Base-by-base conservation (phyloP, 2,113 vertebrate species). In the Macrotis lagotis region DNA sequence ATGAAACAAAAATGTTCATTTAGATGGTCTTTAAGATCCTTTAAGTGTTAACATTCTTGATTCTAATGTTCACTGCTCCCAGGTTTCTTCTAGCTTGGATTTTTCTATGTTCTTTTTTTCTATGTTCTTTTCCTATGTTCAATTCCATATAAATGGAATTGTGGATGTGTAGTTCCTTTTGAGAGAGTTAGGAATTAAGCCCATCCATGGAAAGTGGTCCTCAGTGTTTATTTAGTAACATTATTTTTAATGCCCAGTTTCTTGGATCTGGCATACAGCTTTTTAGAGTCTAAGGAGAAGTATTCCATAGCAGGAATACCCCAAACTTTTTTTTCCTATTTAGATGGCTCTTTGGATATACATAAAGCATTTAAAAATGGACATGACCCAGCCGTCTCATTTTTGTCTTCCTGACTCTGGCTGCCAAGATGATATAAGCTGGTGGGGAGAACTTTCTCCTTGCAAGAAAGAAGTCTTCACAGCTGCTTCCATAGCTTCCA, bases 281-380 rank as follows among this genome's bases (percentile, higher is more conserved):
- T 19, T 83, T 44, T 22, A 19, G 66, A 22, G n/a, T 83, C 3
- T 22, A 83, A 44, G 31, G 59, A 66, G 66, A 83, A 44, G n/a
- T 83, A n/a, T 83, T 83, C n/a, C 22, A 9, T 83, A 83, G 37
- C 37, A 22, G n/a, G 66, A 83, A 83, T 83, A 83, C 44, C 66
- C 66, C n/a, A 83, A 19, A n/a, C 44, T 83, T 83, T 90, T 28
- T 10, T 50, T 90, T 90, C 10, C 89, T 49, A 28, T 50, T 28
- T 92, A 92, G 90, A 92, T 0, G 19, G 19, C 90, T 93, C n/a
- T 50, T 3, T 90, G 94, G 52, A 47, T 1, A 50, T n/a, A 93
- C 44, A 0, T n/a, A 88, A 44, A 50, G 28, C 0, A 0, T 0
- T 31, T 0, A 0, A 12, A 7, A 25, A 83, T 88, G 0, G 47